Percentiles rank a stretch among this genome's conserved stretches.
These are phyloP conservation scores for Cybosia mesomella DNA, from an alignment of 2,888 invertebrate genomes.

Conservation along the genomic window DNA sequence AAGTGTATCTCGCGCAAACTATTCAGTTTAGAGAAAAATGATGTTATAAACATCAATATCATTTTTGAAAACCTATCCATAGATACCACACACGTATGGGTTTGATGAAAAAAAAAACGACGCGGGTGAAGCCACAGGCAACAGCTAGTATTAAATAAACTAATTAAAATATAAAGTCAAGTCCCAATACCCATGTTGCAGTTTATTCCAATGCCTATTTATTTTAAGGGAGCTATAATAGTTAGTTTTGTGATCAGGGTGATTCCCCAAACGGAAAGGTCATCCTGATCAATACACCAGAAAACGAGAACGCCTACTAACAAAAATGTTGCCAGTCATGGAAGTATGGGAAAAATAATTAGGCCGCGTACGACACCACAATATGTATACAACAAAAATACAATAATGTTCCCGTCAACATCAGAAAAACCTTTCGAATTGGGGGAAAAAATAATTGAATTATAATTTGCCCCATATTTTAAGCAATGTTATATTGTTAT, in stretches of 20 bases:
- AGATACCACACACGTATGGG: too few species aligned
- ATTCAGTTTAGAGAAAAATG: too few species aligned
- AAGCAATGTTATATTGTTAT: conserved; percentile 10
- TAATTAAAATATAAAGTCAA: too few species aligned
- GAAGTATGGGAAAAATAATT: conserved; percentile 49
- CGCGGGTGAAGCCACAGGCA: too few species aligned
- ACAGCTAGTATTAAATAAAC: too few species aligned
- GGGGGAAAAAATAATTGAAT: conserved; percentile 16
- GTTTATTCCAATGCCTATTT: neutral
- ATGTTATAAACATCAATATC: too few species aligned
- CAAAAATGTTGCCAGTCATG: conserved; percentile 40
- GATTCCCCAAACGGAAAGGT: conserved; percentile 23
- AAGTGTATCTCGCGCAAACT: too few species aligned
- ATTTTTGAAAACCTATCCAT: too few species aligned
- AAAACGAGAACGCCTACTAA: conserved; percentile 11
- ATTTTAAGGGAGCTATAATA: neutral
- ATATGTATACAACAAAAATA: conserved; percentile 11
- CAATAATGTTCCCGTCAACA: conserved; percentile 19
- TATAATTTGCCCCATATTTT: conserved; percentile 13
- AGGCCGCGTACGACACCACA: conserved; percentile 23
- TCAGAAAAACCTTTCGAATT: conserved; percentile 11
- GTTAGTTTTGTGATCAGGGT: conserved; percentile 11
- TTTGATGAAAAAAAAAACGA: too few species aligned
- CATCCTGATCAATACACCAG: conserved; percentile 32
- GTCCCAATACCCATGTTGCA: too few species aligned